Evolutionary conservation across 2,113 vertebrate species (phyloP), one percentile per base, ranked within the genome.

Genomic region (Plestiodon gilberti): DNA sequence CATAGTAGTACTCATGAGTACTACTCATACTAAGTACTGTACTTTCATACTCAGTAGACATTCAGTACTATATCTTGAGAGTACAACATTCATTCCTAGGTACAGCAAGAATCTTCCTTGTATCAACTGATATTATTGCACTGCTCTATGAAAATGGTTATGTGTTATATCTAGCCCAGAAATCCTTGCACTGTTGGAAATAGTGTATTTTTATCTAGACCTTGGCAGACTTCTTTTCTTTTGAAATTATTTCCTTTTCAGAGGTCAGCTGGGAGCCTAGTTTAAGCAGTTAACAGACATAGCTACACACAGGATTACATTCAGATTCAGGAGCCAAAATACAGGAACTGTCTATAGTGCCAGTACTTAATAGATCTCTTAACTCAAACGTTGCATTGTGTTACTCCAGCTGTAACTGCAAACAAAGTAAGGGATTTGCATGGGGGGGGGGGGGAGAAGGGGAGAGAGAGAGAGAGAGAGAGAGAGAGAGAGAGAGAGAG

Each of bases 401-500:
- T 95, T 95, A 95, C 91, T 38, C 96, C 96, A 97, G 96, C 96
- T 97, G 96, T 95, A 95, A 87, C 93, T 92, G 96, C 95, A 96
- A 91, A 91, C 73, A 94, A 91, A 95, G 87, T 22, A 4, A 93
- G 84, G 87, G 90, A 91, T 95, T 90, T 95, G 90, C 90, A 94
- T 90, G 93, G 40, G 2, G 20, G 43, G 2, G 15, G 35, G 70
- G 20, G 38, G 73, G 94, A 94, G 93, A 88, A 91, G 85, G 87
- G 28, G n/a, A n/a, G n/a, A n/a, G n/a, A n/a, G n/a, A n/a, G n/a
- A n/a, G n/a, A n/a, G n/a, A n/a, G n/a, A n/a, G n/a, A n/a, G n/a
- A n/a, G n/a, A n/a, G n/a, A n/a, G n/a, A n/a, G n/a, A n/a, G n/a
- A n/a, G n/a, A n/a, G n/a, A n/a, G n/a, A n/a, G n/a, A 75, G 94